Percentiles rank a stretch among this genome's conserved stretches.
Evolutionary conservation across 1,140 invertebrate species (phyloP).

Genomic region (Eriocheir sinensis): DNA sequence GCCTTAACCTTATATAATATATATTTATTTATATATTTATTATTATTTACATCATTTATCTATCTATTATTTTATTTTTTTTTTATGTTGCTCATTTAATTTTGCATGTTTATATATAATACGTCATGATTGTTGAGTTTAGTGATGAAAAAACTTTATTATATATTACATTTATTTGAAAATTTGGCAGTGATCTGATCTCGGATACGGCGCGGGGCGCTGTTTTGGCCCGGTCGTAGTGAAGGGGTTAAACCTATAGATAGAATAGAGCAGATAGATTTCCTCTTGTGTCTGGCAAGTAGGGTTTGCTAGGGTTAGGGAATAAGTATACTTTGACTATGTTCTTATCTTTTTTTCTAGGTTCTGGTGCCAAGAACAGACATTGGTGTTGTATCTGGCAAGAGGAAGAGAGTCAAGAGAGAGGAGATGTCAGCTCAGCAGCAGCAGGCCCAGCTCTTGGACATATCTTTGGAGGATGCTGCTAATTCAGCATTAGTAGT

Average conservation of each 20-base stretch:
- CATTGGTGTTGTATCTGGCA: slow-evolving; percentile 81
- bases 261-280: no score
- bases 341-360: slow-evolving; percentile 79
- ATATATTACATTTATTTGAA: no score
- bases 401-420: slow-evolving; percentile 76
- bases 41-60: neutral
- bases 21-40: neutral
- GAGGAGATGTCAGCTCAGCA: slow-evolving; percentile 77
- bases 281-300: no score
- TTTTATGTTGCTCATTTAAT: neutral
- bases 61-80: neutral
- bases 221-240: no score
- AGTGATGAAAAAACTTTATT: no score
- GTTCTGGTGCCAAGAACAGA: slow-evolving; percentile 83
- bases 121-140: no score
- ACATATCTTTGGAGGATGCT: slow-evolving; percentile 74
- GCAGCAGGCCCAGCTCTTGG: slow-evolving; percentile 74
- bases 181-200: no score
- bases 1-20: neutral
- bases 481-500: slow-evolving; percentile 75
- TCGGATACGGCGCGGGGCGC: no score
- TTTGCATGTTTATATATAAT: no score
- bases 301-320: no score
- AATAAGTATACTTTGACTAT: no score
- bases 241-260: no score